Conservation (phyloP, 2,888 invertebrate genomes). For the Philopedon plagiatum region DNA sequence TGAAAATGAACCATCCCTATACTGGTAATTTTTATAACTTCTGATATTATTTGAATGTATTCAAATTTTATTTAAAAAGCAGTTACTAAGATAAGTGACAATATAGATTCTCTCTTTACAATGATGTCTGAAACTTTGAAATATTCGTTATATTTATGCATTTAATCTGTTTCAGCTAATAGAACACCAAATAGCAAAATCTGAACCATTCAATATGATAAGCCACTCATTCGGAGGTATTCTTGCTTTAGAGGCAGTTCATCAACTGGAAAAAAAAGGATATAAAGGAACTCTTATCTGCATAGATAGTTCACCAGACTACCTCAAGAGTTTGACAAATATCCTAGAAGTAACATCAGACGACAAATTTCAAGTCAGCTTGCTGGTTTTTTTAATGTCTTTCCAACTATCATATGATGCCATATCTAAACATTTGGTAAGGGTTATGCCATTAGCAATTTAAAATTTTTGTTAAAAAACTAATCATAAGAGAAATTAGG, state of each 20-base stretch:
- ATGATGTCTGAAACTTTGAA: too few relatives aligned
- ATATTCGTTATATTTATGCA: too few relatives aligned
- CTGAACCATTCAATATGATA: conserved; percentile 78
- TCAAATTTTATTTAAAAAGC: too few relatives aligned
- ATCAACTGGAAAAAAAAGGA: conserved; percentile 79
- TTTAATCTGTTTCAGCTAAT: conserved; percentile 72
- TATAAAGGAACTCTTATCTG: conserved; percentile 77
- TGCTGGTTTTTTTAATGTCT: conserved; percentile 70
- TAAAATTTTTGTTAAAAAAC: too few relatives aligned
- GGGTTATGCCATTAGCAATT: too few relatives aligned
- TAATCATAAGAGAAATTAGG: too few relatives aligned
- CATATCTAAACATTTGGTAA: conserved; percentile 66
- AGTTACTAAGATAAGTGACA: too few relatives aligned
- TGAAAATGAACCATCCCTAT: too few relatives aligned
- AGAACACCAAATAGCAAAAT: conserved; percentile 70
- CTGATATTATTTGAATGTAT: too few relatives aligned
- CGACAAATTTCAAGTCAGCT: conserved; percentile 71
- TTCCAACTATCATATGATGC: conserved; percentile 67
- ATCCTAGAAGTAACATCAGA: conserved; percentile 69
- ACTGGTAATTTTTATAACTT: too few relatives aligned
- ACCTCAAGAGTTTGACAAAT: conserved; percentile 71
- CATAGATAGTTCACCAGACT: conserved; percentile 86
- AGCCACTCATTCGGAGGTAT: conserved; percentile 92
- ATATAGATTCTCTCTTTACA: too few relatives aligned
- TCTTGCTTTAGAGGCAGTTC: conserved; percentile 83